phyloP scores from a whole-genome alignment of 2,888 invertebrate species.

The Pristionchus mayeri region DNA sequence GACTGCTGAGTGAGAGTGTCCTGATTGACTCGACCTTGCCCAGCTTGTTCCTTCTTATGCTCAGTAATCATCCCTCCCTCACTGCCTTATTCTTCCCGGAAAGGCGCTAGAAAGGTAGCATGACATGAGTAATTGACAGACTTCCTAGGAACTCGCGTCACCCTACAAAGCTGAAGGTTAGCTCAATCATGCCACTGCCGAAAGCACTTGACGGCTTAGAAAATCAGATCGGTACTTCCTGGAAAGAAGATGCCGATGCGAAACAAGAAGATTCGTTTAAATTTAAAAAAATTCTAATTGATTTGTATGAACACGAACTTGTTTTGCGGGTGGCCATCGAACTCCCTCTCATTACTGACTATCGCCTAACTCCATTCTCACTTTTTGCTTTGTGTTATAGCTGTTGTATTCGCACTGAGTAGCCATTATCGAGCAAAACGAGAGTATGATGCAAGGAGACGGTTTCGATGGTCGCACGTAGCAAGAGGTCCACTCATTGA shows the following conservation, averaged over 20 bases:
- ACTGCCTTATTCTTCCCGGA: slow-evolving; percentile 16
- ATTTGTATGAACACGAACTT: slow-evolving; percentile 2
- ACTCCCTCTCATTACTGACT: slow-evolving; percentile 35
- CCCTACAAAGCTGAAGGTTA: not conserved
- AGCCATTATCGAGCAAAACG: not conserved
- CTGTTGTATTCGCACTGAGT: not conserved
- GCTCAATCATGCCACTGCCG: too few relatives aligned
- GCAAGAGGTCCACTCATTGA: too few relatives aligned
- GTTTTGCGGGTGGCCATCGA: slow-evolving; percentile 26
- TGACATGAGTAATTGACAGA: not conserved
- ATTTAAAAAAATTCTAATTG: too few relatives aligned
- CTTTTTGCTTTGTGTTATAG: slow-evolving; percentile 1
- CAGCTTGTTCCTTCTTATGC: slow-evolving; percentile 15
- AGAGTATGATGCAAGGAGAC: not conserved
- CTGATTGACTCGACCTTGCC: slow-evolving; percentile 41
- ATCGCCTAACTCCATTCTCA: not conserved
- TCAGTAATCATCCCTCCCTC: slow-evolving; percentile 13
- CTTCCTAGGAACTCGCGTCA: slow-evolving; percentile 1
- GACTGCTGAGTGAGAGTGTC: not conserved
- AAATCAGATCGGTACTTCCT: too few relatives aligned
- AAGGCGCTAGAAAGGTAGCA: not conserved
- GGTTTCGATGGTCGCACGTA: slow-evolving; percentile 20
- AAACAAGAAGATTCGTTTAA: too few relatives aligned
- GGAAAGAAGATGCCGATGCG: too few relatives aligned
- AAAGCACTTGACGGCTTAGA: too few relatives aligned